These are phyloP conservation scores for Cheumatopsyche charites DNA, from an alignment of 1,140 invertebrate genomes.

Conservation along the genomic window DNA sequence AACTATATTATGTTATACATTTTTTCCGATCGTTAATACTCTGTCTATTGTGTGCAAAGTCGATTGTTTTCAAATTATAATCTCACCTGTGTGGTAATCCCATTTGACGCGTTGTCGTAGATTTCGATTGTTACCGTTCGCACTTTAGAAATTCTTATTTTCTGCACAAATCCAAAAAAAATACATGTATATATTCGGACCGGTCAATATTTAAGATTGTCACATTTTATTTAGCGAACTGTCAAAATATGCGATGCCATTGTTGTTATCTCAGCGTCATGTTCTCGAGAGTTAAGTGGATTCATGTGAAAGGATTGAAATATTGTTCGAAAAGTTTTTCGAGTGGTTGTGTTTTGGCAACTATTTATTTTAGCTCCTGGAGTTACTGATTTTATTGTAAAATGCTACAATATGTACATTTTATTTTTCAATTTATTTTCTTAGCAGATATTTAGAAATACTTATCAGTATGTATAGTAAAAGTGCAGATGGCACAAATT, in stretches of 20 bases:
- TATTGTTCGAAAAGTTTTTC: not conserved
- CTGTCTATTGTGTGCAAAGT: not conserved
- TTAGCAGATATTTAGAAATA: too few relatives aligned
- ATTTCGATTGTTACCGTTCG: not conserved
- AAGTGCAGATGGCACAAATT: too few relatives aligned
- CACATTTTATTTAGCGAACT: constrained; percentile 15
- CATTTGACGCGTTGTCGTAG: constrained; percentile 36
- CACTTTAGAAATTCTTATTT: too few relatives aligned
- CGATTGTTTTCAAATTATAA: constrained; percentile 44
- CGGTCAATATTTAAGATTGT: constrained; percentile 14
- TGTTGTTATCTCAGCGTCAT: not conserved
- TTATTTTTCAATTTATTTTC: not conserved
- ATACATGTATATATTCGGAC: too few relatives aligned
- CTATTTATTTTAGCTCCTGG: constrained; percentile 18
- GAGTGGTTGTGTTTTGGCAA: not conserved
- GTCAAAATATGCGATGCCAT: constrained; percentile 12
- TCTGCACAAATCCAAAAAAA: too few relatives aligned
- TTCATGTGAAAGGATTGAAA: constrained; percentile 21
- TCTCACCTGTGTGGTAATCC: constrained; percentile 38
- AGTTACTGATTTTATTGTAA: constrained; percentile 15
- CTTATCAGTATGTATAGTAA: too few relatives aligned
- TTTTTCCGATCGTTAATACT: constrained; percentile 15
- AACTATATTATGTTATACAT: constrained; percentile 18
- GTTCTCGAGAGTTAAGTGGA: constrained; percentile 4
- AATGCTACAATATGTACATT: not conserved